These are phyloP conservation scores for Phengaris alcon DNA, from an alignment of 2,888 invertebrate genomes.

Conservation along the genomic window DNA sequence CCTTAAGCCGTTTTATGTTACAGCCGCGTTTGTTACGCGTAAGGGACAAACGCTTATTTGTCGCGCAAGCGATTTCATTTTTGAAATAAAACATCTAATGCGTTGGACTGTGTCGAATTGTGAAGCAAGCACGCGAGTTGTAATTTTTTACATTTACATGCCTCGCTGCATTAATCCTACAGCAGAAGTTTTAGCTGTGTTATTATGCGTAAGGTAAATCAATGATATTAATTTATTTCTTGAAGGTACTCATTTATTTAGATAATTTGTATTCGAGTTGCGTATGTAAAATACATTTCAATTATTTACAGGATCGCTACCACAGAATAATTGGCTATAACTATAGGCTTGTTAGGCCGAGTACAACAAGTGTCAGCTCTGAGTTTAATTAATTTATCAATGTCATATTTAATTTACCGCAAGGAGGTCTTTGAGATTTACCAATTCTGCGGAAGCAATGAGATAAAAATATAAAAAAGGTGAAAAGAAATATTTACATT, in stretches of 20 bases:
- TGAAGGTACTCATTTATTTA: background rate
- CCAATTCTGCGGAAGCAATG: background rate
- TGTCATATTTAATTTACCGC: conserved; percentile 2
- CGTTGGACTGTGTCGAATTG: too few species aligned
- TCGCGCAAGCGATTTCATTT: background rate
- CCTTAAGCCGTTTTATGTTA: conserved; percentile 19
- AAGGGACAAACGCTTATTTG: background rate
- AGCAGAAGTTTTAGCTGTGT: too few species aligned
- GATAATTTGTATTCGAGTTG: conserved; percentile 6
- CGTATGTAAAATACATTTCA: background rate
- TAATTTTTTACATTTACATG: too few species aligned
- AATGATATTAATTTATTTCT: background rate
- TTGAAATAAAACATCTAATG: too few species aligned
- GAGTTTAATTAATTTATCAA: conserved; percentile 13
- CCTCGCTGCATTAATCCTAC: too few species aligned
- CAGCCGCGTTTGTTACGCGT: background rate
- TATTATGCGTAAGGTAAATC: background rate
- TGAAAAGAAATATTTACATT: background rate
- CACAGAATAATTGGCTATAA: background rate
- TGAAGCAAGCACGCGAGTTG: too few species aligned
- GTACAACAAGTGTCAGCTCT: background rate
- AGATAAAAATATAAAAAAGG: too few species aligned
- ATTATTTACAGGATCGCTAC: background rate
- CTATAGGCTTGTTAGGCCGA: conserved; percentile 15
- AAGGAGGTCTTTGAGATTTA: too few species aligned